Percentiles rank a stretch among this genome's conserved stretches.
phyloP scores from a whole-genome alignment of 2,113 vertebrate genomes.

The Carettochelys insculpta region DNA sequence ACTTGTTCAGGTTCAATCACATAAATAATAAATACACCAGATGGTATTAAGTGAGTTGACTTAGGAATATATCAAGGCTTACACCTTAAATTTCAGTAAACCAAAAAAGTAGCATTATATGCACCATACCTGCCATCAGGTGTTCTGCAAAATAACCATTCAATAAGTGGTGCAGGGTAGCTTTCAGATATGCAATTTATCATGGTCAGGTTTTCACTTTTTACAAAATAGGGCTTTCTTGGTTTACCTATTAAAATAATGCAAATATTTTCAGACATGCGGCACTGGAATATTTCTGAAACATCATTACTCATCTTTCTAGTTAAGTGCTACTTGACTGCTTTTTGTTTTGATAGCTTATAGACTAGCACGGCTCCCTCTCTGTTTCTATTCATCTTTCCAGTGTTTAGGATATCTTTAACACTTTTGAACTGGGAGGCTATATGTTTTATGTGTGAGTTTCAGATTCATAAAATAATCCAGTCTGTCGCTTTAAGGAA shows the following conservation, averaged over 20 bases:
- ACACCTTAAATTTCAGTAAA: background rate
- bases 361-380: too few species aligned
- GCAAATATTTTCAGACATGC: constrained; percentile 20
- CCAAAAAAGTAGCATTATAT: background rate
- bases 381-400: background rate
- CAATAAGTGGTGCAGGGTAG: constrained; percentile 74
- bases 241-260: constrained; percentile 66
- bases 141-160: constrained; percentile 77
- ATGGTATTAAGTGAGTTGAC: background rate
- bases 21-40: background rate
- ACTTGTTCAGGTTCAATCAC: background rate
- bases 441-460: background rate
- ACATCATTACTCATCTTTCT: background rate
- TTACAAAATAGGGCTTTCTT: constrained; percentile 76
- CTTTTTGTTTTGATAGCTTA: too few species aligned
- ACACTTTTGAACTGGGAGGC: background rate
- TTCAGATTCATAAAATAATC: background rate
- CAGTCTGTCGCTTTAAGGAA: background rate
- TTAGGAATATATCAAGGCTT: background rate
- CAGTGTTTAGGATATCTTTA: background rate
- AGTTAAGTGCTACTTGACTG: too few species aligned
- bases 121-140: constrained; percentile 70
- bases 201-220: constrained; percentile 36
- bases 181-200: constrained; percentile 80
- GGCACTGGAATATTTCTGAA: constrained; percentile 27